Evolutionary conservation across 1,140 invertebrate genomes (phyloP).

Genomic region (Elymnias hypermnestra): DNA sequence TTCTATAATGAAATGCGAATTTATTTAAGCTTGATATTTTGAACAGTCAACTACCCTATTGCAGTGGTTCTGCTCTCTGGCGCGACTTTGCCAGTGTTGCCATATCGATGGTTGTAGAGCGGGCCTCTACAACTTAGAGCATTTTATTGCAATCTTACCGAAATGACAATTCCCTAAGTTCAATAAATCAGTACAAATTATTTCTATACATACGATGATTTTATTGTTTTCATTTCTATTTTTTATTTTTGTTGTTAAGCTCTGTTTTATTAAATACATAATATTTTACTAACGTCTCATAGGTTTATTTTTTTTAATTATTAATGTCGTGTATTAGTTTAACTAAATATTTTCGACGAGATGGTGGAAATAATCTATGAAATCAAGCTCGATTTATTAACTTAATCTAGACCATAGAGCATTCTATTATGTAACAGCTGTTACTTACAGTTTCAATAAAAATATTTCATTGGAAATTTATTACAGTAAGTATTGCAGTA

Average conservation of each 20-base stretch:
- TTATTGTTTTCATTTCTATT: constrained; percentile 7
- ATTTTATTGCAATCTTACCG: background rate
- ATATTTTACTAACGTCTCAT: constrained; percentile 24
- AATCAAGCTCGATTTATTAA: no score
- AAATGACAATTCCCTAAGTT: constrained; percentile 20
- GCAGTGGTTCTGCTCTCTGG: background rate
- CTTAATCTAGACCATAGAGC: no score
- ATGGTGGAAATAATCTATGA: no score
- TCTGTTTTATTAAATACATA: constrained; percentile 4
- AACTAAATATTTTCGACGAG: no score
- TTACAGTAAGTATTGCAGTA: no score
- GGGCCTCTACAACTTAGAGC: constrained; percentile 7
- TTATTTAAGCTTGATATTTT: background rate
- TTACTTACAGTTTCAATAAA: no score
- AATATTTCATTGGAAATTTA: no score
- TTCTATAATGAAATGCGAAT: no score
- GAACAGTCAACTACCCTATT: background rate
- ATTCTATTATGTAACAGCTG: no score
- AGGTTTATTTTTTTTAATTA: constrained; percentile 13
- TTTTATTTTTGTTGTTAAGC: constrained; percentile 8
- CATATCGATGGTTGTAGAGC: constrained; percentile 4
- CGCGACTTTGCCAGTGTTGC: constrained; percentile 1
- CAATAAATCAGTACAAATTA: constrained; percentile 29
- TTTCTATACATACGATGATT: constrained; percentile 16
- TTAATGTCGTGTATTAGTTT: no score